phyloP scores from a whole-genome alignment of 1,140 invertebrate genomes.

The Megalopta genalis region DNA sequence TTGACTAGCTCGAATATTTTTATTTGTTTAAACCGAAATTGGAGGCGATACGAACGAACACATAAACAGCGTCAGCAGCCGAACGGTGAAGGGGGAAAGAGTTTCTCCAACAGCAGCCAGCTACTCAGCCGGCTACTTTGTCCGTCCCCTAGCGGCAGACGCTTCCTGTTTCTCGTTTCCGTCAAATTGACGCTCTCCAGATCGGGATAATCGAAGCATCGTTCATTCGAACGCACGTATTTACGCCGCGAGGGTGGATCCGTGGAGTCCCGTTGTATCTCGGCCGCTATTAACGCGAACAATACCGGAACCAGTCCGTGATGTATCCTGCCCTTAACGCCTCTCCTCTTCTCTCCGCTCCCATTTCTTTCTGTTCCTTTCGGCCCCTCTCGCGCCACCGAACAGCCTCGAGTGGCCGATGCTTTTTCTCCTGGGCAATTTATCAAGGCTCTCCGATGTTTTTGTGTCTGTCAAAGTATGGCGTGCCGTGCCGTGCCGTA shows the following conservation, averaged over 20 bases:
- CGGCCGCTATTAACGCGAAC: constrained; percentile 77
- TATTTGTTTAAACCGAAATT: not conserved
- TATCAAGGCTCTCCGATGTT: constrained; percentile 73
- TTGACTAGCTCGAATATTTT: not conserved
- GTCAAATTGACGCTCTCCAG: constrained; percentile 76
- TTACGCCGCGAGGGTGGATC: constrained; percentile 46
- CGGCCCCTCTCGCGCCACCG: constrained; percentile 48
- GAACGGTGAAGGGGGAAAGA: not conserved
- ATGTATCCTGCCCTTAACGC: constrained; percentile 78
- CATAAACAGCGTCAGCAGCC: not conserved
- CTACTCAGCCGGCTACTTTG: constrained; percentile 25
- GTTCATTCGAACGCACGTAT: constrained; percentile 62
- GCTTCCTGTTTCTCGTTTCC: constrained; percentile 65
- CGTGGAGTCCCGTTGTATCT: constrained; percentile 68
- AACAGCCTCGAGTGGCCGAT: constrained; percentile 68
- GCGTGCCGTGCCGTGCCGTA: constrained; percentile 12
- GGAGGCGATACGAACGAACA: too few species aligned
- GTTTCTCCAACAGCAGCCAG: not conserved
- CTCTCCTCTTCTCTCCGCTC: constrained; percentile 56
- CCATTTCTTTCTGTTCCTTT: constrained; percentile 46
- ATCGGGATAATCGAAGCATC: constrained; percentile 78
- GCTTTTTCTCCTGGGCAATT: constrained; percentile 72
- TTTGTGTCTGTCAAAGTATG: constrained; percentile 63
- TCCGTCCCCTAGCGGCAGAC: constrained; percentile 29
- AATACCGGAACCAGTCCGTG: constrained; percentile 77